Evolutionary conservation across 2,797 vertebrate genomes (phyloP).

Genomic region (Hydrophis major): DNA sequence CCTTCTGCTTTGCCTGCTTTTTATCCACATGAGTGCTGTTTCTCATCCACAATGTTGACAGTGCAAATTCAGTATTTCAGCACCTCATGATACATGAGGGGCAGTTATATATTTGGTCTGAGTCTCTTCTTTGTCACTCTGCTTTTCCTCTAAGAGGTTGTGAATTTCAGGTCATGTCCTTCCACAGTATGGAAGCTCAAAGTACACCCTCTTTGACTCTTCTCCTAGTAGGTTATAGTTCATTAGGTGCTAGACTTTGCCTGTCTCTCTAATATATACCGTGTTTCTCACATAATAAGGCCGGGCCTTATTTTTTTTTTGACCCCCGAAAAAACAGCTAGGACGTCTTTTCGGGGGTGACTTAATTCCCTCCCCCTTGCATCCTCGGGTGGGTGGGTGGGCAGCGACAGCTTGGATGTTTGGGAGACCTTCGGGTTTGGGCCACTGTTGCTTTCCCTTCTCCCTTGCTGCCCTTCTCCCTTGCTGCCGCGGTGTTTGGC

Average conservation of each 20-base stretch:
- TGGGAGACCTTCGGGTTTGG: too few species aligned
- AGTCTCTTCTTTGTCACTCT: background rate
- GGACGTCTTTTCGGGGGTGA: too few species aligned
- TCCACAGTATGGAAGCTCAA: background rate
- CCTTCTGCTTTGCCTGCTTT: slow-evolving; percentile 24
- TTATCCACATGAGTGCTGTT: slow-evolving; percentile 22
- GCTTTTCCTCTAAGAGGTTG: background rate
- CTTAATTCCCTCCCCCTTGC: too few species aligned
- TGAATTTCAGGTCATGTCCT: background rate
- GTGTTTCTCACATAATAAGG: too few species aligned
- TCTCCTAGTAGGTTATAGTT: background rate
- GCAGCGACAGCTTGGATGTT: too few species aligned
- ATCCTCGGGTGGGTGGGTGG: too few species aligned
- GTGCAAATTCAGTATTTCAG: background rate
- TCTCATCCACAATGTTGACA: background rate
- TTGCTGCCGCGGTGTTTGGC: too few species aligned
- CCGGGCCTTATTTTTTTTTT: too few species aligned
- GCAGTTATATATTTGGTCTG: background rate
- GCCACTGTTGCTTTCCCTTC: too few species aligned
- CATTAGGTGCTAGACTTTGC: background rate
- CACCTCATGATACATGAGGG: background rate
- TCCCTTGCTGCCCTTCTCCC: too few species aligned
- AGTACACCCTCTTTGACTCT: background rate
- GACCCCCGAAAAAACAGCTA: too few species aligned
- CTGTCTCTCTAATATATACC: background rate